Evolutionary conservation across 2,113 vertebrate genomes (phyloP), one percentile per base, ranked within the genome.

Genomic region (Gasterosteus nipponicus): DNA sequence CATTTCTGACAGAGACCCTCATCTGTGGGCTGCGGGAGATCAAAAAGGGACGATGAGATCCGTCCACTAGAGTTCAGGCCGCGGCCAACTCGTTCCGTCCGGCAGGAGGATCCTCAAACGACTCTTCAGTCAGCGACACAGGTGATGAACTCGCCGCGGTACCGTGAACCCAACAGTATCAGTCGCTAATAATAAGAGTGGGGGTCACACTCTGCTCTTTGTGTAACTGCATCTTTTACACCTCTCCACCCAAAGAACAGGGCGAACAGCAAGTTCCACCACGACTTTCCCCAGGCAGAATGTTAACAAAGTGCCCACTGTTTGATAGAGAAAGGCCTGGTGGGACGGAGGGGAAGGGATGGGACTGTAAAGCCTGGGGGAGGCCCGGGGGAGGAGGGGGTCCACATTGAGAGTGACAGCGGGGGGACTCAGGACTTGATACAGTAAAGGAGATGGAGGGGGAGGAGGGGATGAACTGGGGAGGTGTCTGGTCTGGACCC

Each of bases 401-500:
- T 35, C 61, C 68, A 63, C 42, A 56, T 19, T 76, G 62, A 54
- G 68, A 35, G 47, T 60, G 56, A 54, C 44, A 33, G 22, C 57
- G 31, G 29, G 69, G 63, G 59, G 73, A 26, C 22, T 87, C 73
- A 29, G 78, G 73, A 78, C 71, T 83, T 65, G 73, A 79, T 79
- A 86, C 81, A 84, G 83, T 86, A 67, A 63, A 80, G 64, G 35
- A 66, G 58, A 33, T 77, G 61, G 73, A 86, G 64, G 73, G 39
- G 35, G 46, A 73, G 66, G 72, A 58, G 51, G 56, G 70, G 57
- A 62, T 73, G 75, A 78, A 84, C 75, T 58, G 59, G 80, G 83
- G 86, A 76, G 68, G 84, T 73, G 73, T 82, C 59, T 66, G 9
- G 82, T 86, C 73, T 77, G 83, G 77, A 76, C 63, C 82, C 18